Evolutionary conservation across 2,113 vertebrate genomes (phyloP).

Genomic region (Vulpes vulpes): DNA sequence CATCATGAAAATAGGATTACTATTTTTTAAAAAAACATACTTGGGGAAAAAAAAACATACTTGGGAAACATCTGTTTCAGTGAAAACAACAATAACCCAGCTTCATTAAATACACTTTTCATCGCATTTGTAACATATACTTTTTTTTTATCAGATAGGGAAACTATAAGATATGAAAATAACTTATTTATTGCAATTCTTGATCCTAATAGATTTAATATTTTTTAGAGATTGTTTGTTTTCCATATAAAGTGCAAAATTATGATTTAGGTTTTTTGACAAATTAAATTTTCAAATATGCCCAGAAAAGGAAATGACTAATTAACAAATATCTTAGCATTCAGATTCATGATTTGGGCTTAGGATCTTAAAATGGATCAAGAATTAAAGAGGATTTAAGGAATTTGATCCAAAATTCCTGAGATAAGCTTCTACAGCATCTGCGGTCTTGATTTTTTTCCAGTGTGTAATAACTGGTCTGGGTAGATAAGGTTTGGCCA

Average conservation of each 20-base stretch:
- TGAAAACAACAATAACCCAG: background rate
- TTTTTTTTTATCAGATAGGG: background rate
- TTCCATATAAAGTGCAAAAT: background rate
- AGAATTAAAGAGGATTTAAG: background rate
- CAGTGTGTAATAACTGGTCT: background rate
- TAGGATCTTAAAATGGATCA: background rate
- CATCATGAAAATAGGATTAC: background rate
- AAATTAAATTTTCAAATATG: background rate
- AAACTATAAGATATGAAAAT: background rate
- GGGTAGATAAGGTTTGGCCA: background rate
- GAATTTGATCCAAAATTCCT: background rate
- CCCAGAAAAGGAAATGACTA: background rate
- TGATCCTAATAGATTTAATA: background rate
- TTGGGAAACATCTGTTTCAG: background rate
- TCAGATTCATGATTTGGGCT: background rate
- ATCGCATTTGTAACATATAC: background rate
- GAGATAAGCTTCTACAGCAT: background rate
- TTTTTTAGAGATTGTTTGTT: background rate
- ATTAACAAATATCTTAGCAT: background rate
- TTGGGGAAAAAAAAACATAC: background rate
- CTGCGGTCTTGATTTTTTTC: background rate
- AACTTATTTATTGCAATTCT: background rate
- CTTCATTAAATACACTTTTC: constrained; percentile 44
- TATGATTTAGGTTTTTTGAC: background rate
- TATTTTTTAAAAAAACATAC: background rate